Conservation (phyloP, 92 coral and sea anemone genomes). For the Phenganax marumi region DNA sequence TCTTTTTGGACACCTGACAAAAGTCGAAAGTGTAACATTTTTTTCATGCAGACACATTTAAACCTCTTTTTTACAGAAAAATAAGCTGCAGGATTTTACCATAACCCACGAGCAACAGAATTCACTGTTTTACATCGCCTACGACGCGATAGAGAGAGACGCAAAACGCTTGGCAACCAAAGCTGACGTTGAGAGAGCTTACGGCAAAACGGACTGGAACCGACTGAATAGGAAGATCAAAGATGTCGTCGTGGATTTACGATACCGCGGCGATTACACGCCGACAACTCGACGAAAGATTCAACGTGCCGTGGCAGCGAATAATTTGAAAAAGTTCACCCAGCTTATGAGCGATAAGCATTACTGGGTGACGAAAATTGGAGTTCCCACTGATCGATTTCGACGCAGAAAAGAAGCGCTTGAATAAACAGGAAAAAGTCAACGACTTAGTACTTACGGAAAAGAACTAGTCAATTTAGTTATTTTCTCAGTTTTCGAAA, state of each 20-base stretch:
- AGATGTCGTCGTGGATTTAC: conserved; percentile 42
- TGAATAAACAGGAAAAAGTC: background rate
- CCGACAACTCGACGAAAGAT: conserved; percentile 30
- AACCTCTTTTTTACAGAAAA: background rate
- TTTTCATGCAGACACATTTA: too few species aligned
- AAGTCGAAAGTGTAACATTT: too few species aligned
- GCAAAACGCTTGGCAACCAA: conserved; percentile 40
- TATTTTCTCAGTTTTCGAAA: too few species aligned
- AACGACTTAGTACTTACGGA: too few species aligned
- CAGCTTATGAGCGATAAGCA: conserved; percentile 24
- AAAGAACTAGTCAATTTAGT: too few species aligned
- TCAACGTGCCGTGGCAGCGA: conserved; percentile 28
- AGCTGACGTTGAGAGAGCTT: conserved; percentile 3
- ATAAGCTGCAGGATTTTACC: background rate
- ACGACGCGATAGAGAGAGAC: conserved; percentile 28
- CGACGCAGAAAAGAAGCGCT: conserved; percentile 24
- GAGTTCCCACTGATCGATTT: conserved; percentile 44
- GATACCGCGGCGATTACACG: conserved; percentile 51
- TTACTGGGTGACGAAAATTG: conserved; percentile 9
- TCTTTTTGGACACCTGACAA: too few species aligned
- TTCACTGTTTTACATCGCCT: conserved; percentile 38
- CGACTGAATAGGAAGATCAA: conserved; percentile 31
- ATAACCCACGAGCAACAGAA: conserved; percentile 34
- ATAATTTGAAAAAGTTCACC: conserved; percentile 27
- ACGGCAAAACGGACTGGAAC: conserved; percentile 47